Evolutionary conservation across 2,113 vertebrate genomes (phyloP).

Genomic region (Pyxicephalus adspersus): DNA sequence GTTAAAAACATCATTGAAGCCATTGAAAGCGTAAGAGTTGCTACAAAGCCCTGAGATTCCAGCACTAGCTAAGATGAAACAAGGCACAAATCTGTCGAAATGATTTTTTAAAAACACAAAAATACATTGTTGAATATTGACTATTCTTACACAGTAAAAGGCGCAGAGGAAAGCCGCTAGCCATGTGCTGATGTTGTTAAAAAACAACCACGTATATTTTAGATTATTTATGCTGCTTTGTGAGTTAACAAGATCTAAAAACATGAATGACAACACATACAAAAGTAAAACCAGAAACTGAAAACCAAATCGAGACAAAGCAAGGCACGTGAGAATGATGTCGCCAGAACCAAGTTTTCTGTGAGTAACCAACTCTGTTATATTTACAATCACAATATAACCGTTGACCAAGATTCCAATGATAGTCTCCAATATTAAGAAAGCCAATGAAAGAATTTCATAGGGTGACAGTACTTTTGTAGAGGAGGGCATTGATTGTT

Average conservation of each 20-base stretch:
- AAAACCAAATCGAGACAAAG: slow-evolving; percentile 22
- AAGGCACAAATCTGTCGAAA: slow-evolving; percentile 33
- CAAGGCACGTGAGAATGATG: slow-evolving; percentile 28
- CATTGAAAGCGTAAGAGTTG: background rate
- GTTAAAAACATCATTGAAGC: background rate
- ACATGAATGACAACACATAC: background rate
- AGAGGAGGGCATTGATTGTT: background rate
- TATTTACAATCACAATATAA: slow-evolving; percentile 20
- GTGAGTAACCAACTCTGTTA: background rate
- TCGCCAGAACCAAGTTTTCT: slow-evolving; percentile 21
- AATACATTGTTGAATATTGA: background rate
- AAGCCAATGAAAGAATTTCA: background rate
- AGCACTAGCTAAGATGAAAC: background rate
- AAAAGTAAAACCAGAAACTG: background rate
- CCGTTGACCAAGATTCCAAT: slow-evolving; percentile 40
- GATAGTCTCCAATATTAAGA: slow-evolving; percentile 13
- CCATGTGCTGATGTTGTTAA: slow-evolving; percentile 13
- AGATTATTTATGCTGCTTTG: background rate
- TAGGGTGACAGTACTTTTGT: background rate
- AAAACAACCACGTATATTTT: slow-evolving; percentile 25
- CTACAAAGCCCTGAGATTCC: background rate
- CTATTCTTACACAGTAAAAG: slow-evolving; percentile 42
- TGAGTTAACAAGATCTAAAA: background rate
- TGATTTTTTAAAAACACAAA: slow-evolving; percentile 33
- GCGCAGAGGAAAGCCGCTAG: slow-evolving; percentile 11